phyloP scores from a whole-genome alignment of 1,140 invertebrate species.

The Gryllus bimaculatus region DNA sequence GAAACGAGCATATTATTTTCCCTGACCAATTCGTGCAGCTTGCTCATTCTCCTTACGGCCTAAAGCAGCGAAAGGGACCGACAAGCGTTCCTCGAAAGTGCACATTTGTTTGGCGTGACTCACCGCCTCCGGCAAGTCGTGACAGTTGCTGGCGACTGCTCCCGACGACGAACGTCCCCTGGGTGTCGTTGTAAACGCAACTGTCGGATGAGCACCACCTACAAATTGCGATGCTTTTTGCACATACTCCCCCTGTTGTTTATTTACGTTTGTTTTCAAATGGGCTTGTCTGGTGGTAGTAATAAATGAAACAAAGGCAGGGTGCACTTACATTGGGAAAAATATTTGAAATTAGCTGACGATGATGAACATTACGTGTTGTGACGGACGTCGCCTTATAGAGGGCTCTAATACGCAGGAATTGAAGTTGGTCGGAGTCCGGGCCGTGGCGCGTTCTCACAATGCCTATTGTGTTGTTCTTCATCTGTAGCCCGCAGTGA shows the following conservation, averaged over 20 bases:
- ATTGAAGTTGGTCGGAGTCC: neutral
- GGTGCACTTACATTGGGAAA: neutral
- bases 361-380: neutral
- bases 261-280: neutral
- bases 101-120: neutral
- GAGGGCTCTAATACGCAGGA: neutral
- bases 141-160: too few species aligned
- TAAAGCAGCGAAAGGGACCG: neutral
- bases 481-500: neutral
- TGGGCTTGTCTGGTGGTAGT: neutral
- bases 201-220: too few species aligned
- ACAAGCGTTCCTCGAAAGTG: neutral
- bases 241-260: too few species aligned
- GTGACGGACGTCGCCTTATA: neutral
- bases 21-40: neutral
- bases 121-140: neutral
- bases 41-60: neutral
- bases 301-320: neutral
- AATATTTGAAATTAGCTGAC: neutral
- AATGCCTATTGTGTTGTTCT: neutral
- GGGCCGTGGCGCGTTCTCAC: neutral
- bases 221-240: too few species aligned
- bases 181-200: too few species aligned
- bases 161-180: too few species aligned
- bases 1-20: neutral